Conservation (phyloP, 2,888 invertebrate species). For the Chrysolina oricalcia region DNA sequence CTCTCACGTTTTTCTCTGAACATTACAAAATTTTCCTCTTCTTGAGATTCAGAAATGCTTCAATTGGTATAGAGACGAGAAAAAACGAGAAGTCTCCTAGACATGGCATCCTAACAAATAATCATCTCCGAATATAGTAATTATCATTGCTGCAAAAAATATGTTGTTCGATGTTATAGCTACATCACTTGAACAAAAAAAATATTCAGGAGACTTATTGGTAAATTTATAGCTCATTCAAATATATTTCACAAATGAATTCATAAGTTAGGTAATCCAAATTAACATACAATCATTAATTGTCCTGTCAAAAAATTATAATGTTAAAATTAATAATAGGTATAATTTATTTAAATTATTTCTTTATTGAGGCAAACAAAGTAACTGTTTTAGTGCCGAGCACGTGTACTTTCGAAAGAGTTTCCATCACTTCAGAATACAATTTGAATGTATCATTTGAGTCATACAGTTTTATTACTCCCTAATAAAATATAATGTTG, state of each 20-base stretch:
- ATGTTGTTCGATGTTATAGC: neutral
- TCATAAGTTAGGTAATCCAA: constrained; percentile 43
- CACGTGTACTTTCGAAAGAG: constrained; percentile 21
- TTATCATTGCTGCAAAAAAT: constrained; percentile 11
- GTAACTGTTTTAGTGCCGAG: constrained; percentile 38
- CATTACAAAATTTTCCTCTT: no score
- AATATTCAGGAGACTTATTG: constrained; percentile 8
- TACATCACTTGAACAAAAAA: constrained; percentile 13
- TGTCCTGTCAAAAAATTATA: constrained; percentile 51
- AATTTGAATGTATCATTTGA: constrained; percentile 8
- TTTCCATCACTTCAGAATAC: constrained; percentile 5
- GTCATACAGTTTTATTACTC: constrained; percentile 15
- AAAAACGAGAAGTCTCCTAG: no score
- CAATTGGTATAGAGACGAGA: no score
- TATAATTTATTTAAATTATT: constrained; percentile 49
- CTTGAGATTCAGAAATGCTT: no score
- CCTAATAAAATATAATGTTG: neutral
- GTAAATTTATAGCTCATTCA: constrained; percentile 35
- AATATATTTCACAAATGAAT: constrained; percentile 36
- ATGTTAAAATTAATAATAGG: constrained; percentile 47
- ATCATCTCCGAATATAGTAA: neutral
- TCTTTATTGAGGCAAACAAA: constrained; percentile 44
- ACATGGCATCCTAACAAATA: neutral
- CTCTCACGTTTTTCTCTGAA: no score
- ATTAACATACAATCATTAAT: constrained; percentile 52